Base-by-base conservation (phyloP, 1,140 invertebrate genomes). In the Dendrolimus kikuchii region DNA sequence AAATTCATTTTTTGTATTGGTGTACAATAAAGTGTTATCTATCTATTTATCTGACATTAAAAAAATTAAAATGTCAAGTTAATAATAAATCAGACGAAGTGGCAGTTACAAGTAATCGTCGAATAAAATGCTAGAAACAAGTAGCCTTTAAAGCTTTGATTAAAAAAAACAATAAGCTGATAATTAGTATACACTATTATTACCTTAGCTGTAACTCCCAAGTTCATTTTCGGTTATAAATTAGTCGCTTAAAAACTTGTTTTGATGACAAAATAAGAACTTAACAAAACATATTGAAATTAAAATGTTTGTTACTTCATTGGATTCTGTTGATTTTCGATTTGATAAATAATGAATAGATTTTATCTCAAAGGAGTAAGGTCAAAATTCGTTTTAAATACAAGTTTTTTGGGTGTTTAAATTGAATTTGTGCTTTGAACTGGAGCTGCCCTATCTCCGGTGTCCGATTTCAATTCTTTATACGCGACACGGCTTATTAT, bases 381-480 rank as follows among this genome's bases (percentile, higher is more conserved):
- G 64, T 68, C 46, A n/a, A 68, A 44, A 74, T 51, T 76, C 37
- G 57, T 38, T 50, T 60, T 60, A 40, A 38, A 48, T 40, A 41
- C 49, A 38, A 48, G n/a, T 70, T 66, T 60, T 38, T 44, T n/a
- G 50, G 60, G 49, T 55, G 47, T 66, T 62, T 68, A 55, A 66
- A 58, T 54, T 74, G 62, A 66, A 63, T 73, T 81, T 76, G 78
- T 74, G 60, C 53, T 53, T 48, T 54, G 67, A 70, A 71, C 72
- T 71, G 64, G 68, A 59, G 66, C 72, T 81, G 74, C 72, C 74
- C 74, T 79, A 81, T 83, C 82, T 81, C 79, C 77, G 82, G 82
- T 86, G 82, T 86, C 82, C 71, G 77, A 84, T 86, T 81, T 80
- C 82, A 74, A 79, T 77, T 70, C 81, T 81, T 86, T 86, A 81